A percentile compares a stretch with the other conserved stretches of the same genome.
Evolutionary conservation across 2,113 vertebrate species (phyloP).

Genomic region (Saccopteryx bilineata): DNA sequence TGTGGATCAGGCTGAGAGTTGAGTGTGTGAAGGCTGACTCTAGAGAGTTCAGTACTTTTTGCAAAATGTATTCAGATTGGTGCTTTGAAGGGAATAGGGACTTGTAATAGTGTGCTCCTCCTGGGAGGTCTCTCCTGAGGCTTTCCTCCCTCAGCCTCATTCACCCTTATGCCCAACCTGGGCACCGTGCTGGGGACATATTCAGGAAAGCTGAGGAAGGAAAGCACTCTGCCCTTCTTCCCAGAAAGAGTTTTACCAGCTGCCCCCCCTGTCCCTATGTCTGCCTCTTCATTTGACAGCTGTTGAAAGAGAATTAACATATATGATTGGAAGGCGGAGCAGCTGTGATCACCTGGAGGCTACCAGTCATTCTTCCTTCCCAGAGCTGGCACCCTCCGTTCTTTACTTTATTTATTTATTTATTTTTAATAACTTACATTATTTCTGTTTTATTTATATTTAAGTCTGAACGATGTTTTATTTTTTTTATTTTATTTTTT

Average conservation of each 20-base stretch:
- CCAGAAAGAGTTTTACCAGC: neutral
- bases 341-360: neutral
- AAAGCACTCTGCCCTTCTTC: conserved; percentile 34
- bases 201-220: neutral
- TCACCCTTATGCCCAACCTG: neutral
- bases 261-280: neutral
- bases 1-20: neutral
- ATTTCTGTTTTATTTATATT: no score
- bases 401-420: no score
- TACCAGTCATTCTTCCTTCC: neutral
- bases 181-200: neutral
- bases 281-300: neutral
- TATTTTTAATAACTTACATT: no score
- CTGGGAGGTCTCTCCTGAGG: neutral
- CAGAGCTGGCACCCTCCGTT: neutral
- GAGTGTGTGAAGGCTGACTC: neutral
- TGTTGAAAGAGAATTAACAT: neutral
- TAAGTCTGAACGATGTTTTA: no score
- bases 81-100: neutral
- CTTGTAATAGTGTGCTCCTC: neutral
- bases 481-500: no score
- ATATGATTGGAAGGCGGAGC: neutral
- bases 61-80: neutral
- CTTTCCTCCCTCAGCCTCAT: neutral
- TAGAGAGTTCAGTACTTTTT: neutral